Percentiles rank a stretch among this genome's conserved stretches.
Conservation (phyloP, 2,888 invertebrate species). For the Leptopilina drosophilae region DNA sequence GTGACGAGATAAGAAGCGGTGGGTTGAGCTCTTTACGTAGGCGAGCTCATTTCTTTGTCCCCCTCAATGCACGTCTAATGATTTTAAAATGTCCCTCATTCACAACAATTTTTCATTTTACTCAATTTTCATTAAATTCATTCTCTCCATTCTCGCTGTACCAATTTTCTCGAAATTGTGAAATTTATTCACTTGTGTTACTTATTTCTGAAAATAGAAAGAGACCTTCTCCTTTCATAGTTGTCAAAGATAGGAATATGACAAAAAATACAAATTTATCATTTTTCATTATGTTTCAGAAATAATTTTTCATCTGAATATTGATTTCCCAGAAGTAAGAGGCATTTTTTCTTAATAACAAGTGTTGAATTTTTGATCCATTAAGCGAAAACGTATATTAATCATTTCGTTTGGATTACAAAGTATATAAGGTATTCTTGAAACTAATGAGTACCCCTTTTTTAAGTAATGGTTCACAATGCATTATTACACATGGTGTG, state of each 20-base stretch:
- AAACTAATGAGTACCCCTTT: slow-evolving; percentile 7
- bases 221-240: too few species aligned
- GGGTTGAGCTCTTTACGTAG: slow-evolving; percentile 49
- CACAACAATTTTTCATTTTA: slow-evolving; percentile 19
- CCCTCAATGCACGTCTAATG: slow-evolving; percentile 62
- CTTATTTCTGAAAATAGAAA: too few species aligned
- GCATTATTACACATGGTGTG: not conserved
- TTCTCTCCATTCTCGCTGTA: not conserved
- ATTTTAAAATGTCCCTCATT: slow-evolving; percentile 61
- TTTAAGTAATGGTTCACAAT: not conserved
- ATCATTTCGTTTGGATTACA: not conserved
- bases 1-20: not conserved
- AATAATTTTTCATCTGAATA: too few species aligned
- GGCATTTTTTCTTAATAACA: too few species aligned
- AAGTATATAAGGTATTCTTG: not conserved
- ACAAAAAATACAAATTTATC: too few species aligned
- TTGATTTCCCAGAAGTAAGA: too few species aligned
- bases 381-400: too few species aligned
- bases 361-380: too few species aligned
- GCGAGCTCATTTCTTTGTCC: slow-evolving; percentile 51
- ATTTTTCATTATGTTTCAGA: too few species aligned
- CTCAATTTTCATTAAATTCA: slow-evolving; percentile 30
- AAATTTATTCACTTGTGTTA: too few species aligned
- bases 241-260: too few species aligned
- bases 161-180: too few species aligned